Evolutionary conservation across 2,113 vertebrate genomes (phyloP).

Genomic region (Silurus meridionalis): DNA sequence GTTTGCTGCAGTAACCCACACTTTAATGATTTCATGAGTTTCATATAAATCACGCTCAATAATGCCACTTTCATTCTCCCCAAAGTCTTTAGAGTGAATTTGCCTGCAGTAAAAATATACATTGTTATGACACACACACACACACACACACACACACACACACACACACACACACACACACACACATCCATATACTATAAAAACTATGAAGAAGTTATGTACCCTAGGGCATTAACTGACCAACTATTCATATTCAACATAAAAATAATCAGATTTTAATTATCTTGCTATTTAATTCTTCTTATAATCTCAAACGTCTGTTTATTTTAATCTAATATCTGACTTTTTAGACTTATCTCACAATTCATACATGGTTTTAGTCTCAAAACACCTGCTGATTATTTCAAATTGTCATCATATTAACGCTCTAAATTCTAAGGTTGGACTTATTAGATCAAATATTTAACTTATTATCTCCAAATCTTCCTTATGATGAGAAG

Average conservation of each 20-base stretch:
- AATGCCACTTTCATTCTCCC: not conserved
- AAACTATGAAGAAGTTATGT: not conserved
- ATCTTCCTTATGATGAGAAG: not conserved
- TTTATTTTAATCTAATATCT: too few species aligned
- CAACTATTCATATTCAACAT: not conserved
- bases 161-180: not conserved
- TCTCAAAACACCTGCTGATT: too few species aligned
- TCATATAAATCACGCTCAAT: not conserved
- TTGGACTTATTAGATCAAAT: too few species aligned
- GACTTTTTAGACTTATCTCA: too few species aligned
- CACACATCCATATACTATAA: not conserved
- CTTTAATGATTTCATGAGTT: not conserved
- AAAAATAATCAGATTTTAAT: not conserved
- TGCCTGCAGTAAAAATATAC: conserved; percentile 15
- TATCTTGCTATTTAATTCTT: too few species aligned
- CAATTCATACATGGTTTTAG: too few species aligned
- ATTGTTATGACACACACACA: not conserved
- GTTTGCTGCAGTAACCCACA: conserved; percentile 44
- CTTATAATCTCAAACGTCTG: too few species aligned
- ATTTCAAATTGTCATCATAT: not conserved
- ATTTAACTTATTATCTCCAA: not conserved
- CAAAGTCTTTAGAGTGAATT: not conserved
- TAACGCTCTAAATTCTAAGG: too few species aligned
- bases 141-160: not conserved
- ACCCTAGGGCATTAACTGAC: not conserved